These are phyloP conservation scores for Standfussiana lucernea DNA, from an alignment of 2,888 invertebrate species.

Conservation along the genomic window DNA sequence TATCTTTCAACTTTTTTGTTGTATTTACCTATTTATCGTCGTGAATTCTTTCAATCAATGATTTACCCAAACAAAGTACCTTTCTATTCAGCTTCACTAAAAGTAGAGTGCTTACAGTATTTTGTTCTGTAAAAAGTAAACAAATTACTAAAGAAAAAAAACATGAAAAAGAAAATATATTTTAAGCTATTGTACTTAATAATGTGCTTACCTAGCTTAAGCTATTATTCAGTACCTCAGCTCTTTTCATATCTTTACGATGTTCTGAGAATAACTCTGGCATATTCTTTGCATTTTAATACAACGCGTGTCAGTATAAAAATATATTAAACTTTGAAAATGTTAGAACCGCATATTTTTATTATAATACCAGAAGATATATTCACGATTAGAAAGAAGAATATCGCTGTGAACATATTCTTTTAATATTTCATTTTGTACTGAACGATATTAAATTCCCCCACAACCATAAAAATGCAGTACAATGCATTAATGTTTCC, in stretches of 20 bases:
- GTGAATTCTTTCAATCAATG: not conserved
- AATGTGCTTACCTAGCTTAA: slow-evolving; percentile 9
- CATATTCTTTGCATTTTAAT: slow-evolving; percentile 23
- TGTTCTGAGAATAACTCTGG: slow-evolving; percentile 22
- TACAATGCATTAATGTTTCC: slow-evolving; percentile 13
- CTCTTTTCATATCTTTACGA: slow-evolving; percentile 23
- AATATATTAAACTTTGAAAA: slow-evolving; percentile 13
- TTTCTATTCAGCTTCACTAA: not conserved
- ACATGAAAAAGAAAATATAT: not conserved
- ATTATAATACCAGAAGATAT: not conserved
- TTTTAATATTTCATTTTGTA: not conserved
- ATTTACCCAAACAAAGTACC: not conserved
- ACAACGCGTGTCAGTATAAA: slow-evolving; percentile 5
- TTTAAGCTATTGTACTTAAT: not conserved
- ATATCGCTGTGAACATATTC: not conserved
- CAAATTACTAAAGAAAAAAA: not conserved
- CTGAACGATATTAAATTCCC: not conserved
- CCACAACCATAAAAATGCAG: not conserved
- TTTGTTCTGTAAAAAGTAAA: not conserved
- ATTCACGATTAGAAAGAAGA: not conserved
- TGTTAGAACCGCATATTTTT: not conserved
- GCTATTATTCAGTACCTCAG: slow-evolving; percentile 13
- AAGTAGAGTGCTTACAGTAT: not conserved
- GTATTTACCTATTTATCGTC: not conserved
- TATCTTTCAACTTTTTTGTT: not conserved